Percentiles rank a stretch among this genome's conserved stretches.
Conservation (phyloP, 1,140 invertebrate genomes). For the Sitophilus oryzae region DNA sequence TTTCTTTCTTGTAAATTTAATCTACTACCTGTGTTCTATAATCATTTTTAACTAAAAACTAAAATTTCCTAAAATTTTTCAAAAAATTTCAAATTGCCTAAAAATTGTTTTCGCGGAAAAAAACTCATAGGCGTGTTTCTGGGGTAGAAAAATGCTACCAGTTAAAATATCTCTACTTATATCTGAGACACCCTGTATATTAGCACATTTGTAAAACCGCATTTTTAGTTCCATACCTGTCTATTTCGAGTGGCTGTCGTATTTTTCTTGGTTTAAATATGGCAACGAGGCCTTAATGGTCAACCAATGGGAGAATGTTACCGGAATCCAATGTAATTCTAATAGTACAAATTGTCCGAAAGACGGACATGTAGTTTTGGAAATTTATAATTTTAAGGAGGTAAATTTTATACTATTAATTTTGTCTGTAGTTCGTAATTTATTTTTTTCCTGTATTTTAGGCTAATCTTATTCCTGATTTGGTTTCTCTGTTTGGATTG, state of each 20-base stretch:
- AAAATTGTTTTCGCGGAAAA: too few species aligned
- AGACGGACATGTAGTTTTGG: conserved; percentile 69
- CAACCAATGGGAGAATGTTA: conserved; percentile 83
- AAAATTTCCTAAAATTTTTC: too few species aligned
- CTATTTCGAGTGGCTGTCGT: conserved; percentile 87
- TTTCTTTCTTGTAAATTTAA: too few species aligned
- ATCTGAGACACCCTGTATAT: too few species aligned
- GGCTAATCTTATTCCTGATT: conserved; percentile 56
- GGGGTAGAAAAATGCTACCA: too few species aligned
- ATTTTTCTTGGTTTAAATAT: conserved; percentile 93
- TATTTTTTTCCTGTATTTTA: conserved; percentile 23
- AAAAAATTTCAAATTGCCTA: too few species aligned
- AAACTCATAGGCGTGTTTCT: too few species aligned
- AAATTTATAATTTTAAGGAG: conserved; percentile 71
- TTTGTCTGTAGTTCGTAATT: conserved; percentile 10
- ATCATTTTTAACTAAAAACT: too few species aligned
- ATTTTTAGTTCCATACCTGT: conserved; percentile 69
- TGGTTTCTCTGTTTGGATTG: conserved; percentile 61
- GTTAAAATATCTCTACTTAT: too few species aligned
- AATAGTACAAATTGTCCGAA: conserved; percentile 65
- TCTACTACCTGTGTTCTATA: too few species aligned
- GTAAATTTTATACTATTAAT: conserved; percentile 44
- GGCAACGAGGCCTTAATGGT: conserved; percentile 89
- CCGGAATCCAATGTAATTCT: conserved; percentile 64
- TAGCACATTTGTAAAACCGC: background rate